These are phyloP conservation scores for Bhutanitis thaidina DNA, from an alignment of 2,888 invertebrate genomes.

Conservation along the genomic window DNA sequence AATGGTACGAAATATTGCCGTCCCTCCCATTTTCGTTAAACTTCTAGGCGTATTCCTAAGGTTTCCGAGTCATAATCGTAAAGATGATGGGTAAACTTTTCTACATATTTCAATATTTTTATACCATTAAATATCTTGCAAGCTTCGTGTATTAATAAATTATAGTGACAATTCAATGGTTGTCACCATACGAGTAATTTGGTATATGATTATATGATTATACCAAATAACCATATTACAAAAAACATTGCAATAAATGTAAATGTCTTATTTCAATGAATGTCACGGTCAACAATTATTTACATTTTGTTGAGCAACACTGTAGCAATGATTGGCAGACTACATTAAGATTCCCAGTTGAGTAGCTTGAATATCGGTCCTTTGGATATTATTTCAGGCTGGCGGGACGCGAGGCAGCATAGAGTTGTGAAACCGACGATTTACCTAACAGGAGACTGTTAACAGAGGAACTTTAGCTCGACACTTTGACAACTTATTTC, in stretches of 20 bases:
- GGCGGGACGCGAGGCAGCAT: conserved; percentile 59
- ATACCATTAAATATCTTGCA: neutral
- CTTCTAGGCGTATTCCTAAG: conserved; percentile 14
- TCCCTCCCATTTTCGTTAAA: conserved; percentile 24
- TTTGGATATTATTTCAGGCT: too few relatives aligned
- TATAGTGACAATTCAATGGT: neutral
- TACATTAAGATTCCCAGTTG: conserved; percentile 60
- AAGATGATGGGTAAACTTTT: conserved; percentile 20
- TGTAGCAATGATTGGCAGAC: conserved; percentile 50
- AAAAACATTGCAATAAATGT: conserved; percentile 32
- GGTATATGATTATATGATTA: too few relatives aligned
- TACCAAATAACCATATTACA: too few relatives aligned
- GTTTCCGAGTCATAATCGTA: conserved; percentile 14
- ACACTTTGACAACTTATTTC: conserved; percentile 79
- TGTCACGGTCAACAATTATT: conserved; percentile 63
- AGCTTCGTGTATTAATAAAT: too few relatives aligned
- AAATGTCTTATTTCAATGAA: too few relatives aligned
- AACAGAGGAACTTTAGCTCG: conserved; percentile 70
- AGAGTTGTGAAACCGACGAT: conserved; percentile 75
- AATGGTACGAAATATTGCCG: conserved; percentile 31
- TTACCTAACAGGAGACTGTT: conserved; percentile 72
- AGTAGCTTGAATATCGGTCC: too few relatives aligned
- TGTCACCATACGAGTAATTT: neutral
- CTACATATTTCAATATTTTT: conserved; percentile 13
- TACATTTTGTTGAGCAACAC: conserved; percentile 54